These are phyloP conservation scores for Glossosoma conforme DNA, from an alignment of 1,140 invertebrate species.

Conservation along the genomic window DNA sequence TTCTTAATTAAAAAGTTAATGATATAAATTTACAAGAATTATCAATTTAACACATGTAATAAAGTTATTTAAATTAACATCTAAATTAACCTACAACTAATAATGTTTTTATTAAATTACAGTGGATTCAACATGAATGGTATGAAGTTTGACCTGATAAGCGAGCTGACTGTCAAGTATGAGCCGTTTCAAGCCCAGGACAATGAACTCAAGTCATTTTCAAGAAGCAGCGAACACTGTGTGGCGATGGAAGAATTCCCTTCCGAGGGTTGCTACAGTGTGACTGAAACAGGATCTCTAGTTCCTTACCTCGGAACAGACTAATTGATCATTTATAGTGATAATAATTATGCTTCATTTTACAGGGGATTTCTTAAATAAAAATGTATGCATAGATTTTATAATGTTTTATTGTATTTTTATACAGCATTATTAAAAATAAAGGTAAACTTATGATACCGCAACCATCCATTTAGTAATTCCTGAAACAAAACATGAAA, in stretches of 20 bases:
- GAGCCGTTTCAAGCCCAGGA: not conserved
- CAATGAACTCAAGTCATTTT: conserved; percentile 1
- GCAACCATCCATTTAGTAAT: conserved; percentile 39
- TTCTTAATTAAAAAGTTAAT: too few species aligned
- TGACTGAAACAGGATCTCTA: conserved; percentile 39
- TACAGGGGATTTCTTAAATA: not conserved
- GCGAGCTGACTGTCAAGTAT: conserved; percentile 1
- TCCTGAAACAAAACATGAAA: conserved; percentile 41
- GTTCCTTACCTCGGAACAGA: conserved; percentile 34
- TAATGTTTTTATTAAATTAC: conserved; percentile 6
- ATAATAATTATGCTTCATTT: not conserved
- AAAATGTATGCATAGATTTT: not conserved
- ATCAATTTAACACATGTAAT: too few species aligned
- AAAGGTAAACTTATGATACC: conserved; percentile 9
- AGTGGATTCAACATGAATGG: conserved; percentile 10
- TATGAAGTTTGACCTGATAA: not conserved
- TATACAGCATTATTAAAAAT: conserved; percentile 17
- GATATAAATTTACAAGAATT: too few species aligned
- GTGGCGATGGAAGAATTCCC: conserved; percentile 22
- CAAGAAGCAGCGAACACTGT: conserved; percentile 1
- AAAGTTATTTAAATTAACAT: too few species aligned
- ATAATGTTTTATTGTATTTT: conserved; percentile 14
- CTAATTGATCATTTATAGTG: too few species aligned
- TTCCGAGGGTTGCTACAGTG: conserved; percentile 40
- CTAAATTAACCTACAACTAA: too few species aligned